These are phyloP conservation scores for Stenurella melanura DNA, from an alignment of 2,888 invertebrate genomes.

Conservation along the genomic window DNA sequence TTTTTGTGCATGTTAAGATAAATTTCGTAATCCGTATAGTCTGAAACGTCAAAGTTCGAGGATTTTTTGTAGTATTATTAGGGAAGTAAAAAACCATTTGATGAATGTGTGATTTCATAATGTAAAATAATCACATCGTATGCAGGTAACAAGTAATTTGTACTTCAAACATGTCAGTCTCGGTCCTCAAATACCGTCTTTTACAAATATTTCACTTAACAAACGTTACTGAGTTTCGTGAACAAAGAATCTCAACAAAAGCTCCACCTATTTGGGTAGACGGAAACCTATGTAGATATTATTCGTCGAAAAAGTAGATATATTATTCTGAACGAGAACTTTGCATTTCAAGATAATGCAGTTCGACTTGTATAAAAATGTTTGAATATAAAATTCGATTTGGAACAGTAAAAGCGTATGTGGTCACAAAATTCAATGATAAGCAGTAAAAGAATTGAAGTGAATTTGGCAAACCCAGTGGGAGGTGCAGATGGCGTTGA, in stretches of 20 bases:
- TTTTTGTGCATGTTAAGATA: too few species aligned
- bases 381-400: conserved; percentile 52
- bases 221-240: not conserved
- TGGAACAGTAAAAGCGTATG: conserved; percentile 46
- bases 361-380: conserved; percentile 45
- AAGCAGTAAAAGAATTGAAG: conserved; percentile 55
- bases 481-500: conserved; percentile 60
- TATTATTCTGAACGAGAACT: conserved; percentile 1
- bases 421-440: conserved; percentile 53
- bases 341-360: conserved; percentile 23
- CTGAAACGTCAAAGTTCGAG: too few species aligned
- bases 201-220: not conserved
- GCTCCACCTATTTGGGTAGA: not conserved
- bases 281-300: conserved; percentile 5
- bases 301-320: not conserved
- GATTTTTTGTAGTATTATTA: too few species aligned
- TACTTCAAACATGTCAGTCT: too few species aligned
- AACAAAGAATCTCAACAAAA: not conserved
- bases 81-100: too few species aligned
- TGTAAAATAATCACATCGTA: too few species aligned
- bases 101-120: too few species aligned
- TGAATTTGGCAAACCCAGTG: conserved; percentile 46
- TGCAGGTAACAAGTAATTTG: too few species aligned
- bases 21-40: too few species aligned
- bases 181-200: too few species aligned